Evolutionary conservation across 2,888 invertebrate genomes (phyloP).

Genomic region (Parnassius apollo): DNA sequence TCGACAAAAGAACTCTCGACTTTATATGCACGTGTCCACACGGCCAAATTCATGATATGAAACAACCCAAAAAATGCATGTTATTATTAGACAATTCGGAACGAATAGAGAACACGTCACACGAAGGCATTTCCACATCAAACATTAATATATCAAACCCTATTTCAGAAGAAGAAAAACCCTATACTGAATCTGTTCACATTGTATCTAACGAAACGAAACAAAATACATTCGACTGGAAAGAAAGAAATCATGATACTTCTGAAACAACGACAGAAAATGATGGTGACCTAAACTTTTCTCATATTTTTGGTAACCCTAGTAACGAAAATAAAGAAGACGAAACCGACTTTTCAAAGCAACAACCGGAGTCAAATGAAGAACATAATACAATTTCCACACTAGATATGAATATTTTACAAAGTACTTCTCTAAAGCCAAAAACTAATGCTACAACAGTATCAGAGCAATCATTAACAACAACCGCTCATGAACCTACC

Average conservation of each 20-base stretch:
- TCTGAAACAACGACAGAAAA: slow-evolving; percentile 54
- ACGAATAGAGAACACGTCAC: slow-evolving; percentile 37
- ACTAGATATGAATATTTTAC: slow-evolving; percentile 35
- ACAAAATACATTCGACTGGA: slow-evolving; percentile 55
- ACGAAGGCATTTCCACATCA: slow-evolving; percentile 38
- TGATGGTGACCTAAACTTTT: slow-evolving; percentile 53
- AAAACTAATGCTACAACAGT: slow-evolving; percentile 29
- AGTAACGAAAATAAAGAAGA: slow-evolving; percentile 39
- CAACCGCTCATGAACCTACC: slow-evolving; percentile 38
- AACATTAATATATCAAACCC: slow-evolving; percentile 45
- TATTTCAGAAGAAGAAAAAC: slow-evolving; percentile 44
- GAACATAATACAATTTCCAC: slow-evolving; percentile 40
- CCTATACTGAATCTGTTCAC: slow-evolving; percentile 41
- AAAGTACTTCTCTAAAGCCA: slow-evolving; percentile 34
- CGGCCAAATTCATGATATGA: slow-evolving; percentile 65
- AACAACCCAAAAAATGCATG: slow-evolving; percentile 69
- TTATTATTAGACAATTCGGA: slow-evolving; percentile 47
- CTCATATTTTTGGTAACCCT: slow-evolving; percentile 56
- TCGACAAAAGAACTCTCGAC: slow-evolving; percentile 82
- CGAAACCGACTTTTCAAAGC: slow-evolving; percentile 33
- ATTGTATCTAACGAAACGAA: slow-evolving; percentile 37
- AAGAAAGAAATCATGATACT: slow-evolving; percentile 47
- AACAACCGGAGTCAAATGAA: slow-evolving; percentile 37
- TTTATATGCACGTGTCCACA: slow-evolving; percentile 85
- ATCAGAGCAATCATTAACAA: slow-evolving; percentile 32